Conservation (phyloP, 2,113 vertebrate species). For the Semicossyphus pulcher region DNA sequence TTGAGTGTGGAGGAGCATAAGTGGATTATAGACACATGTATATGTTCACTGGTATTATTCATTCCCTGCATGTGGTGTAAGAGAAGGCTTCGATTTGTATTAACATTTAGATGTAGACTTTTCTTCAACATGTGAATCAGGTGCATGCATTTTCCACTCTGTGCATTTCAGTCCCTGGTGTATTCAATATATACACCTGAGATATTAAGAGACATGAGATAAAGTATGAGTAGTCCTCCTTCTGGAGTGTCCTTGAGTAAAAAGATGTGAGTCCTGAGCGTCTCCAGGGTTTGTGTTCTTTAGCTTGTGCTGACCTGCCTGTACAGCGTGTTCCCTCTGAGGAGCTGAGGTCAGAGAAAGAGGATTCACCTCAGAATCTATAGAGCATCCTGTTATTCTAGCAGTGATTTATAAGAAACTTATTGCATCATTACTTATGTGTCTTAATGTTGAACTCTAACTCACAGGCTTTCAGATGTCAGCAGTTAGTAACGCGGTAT, state of each 20-base stretch:
- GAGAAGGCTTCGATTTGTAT: not conserved
- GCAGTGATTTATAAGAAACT: not conserved
- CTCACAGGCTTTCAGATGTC: not conserved
- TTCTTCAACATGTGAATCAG: not conserved
- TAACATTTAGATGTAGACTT: not conserved
- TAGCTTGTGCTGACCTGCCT: slow-evolving; percentile 14
- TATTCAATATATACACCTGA: not conserved
- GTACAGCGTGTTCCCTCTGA: not conserved
- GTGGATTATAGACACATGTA: not conserved
- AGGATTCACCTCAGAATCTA: slow-evolving; percentile 3
- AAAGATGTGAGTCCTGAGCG: not conserved
- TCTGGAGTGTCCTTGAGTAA: slow-evolving; percentile 27
- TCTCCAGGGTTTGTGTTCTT: not conserved
- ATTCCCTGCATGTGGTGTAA: not conserved
- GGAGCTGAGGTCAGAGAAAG: not conserved
- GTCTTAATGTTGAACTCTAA: not conserved
- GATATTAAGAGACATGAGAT: not conserved
- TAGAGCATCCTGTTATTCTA: not conserved
- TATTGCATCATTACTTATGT: no score
- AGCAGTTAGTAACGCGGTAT: not conserved
- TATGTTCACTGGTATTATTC: not conserved
- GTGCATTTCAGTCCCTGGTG: not conserved
- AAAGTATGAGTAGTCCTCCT: not conserved
- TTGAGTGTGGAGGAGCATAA: no score
- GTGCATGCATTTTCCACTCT: not conserved